Conservation (phyloP, 2,113 vertebrate genomes). For the Channa argus region DNA sequence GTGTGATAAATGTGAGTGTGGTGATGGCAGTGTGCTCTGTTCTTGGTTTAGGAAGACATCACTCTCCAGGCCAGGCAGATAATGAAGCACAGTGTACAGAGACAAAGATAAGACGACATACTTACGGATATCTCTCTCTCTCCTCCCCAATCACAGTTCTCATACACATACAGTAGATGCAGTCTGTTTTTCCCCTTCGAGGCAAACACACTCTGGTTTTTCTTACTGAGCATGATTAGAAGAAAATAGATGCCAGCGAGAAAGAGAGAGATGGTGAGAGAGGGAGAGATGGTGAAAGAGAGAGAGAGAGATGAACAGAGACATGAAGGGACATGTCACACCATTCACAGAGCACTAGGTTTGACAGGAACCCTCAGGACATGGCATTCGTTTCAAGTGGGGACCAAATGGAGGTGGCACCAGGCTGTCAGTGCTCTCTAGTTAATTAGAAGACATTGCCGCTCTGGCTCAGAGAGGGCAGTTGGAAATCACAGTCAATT, state of each 20-base stretch:
- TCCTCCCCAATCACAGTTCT: conserved; percentile 19
- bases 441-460: conserved; percentile 80
- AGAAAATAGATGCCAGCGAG: conserved; percentile 63
- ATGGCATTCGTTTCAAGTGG: conserved; percentile 77
- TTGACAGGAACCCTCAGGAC: conserved; percentile 80
- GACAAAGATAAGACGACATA: conserved; percentile 55
- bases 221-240: conserved; percentile 76
- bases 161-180: conserved; percentile 23
- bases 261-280: conserved; percentile 14
- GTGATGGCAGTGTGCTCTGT: conserved; percentile 38
- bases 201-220: conserved; percentile 59
- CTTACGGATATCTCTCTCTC: conserved; percentile 58
- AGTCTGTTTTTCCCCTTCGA: conserved; percentile 57
- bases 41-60: conserved; percentile 61
- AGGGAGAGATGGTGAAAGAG: conserved; percentile 14
- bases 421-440: conserved; percentile 77
- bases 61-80: conserved; percentile 65
- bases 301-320: conserved; percentile 69
- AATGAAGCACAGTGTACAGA: conserved; percentile 67
- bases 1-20: conserved; percentile 32
- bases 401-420: conserved; percentile 81
- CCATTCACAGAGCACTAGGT: conserved; percentile 66
- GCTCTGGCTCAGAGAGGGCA: conserved; percentile 67
- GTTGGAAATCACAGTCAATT: conserved; percentile 77
- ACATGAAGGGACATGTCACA: conserved; percentile 77